Conservation (phyloP, 2,113 vertebrate genomes). For the Psammodynastes pulverulentus region DNA sequence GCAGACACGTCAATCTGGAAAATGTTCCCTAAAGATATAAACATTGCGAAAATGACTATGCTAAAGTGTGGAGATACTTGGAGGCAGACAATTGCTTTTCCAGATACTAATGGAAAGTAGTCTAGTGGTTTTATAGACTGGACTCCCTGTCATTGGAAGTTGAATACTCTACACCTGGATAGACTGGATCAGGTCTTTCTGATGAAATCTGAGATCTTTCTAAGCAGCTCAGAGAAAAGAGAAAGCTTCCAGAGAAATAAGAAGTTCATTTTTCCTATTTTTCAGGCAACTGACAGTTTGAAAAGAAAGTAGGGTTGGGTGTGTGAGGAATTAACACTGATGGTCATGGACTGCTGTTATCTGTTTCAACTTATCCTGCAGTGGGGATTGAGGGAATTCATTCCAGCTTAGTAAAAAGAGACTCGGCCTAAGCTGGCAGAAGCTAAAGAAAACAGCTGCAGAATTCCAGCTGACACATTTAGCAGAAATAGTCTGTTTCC, state of each 20-base stretch:
- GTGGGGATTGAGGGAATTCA: not conserved
- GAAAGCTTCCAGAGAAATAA: not conserved
- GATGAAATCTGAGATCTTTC: not conserved
- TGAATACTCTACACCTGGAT: not conserved
- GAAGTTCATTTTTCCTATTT: not conserved
- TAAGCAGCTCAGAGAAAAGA: not conserved
- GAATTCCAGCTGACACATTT: not conserved
- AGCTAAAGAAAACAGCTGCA: not conserved
- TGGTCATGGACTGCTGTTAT: not conserved
- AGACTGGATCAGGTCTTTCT: slow-evolving; percentile 7
- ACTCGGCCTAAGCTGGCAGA: not conserved
- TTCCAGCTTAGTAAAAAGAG: not conserved
- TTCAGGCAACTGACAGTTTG: not conserved
- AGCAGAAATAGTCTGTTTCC: not conserved
- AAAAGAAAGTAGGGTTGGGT: not conserved
- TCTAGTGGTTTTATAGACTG: not conserved
- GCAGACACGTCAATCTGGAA: not conserved
- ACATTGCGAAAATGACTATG: not conserved
- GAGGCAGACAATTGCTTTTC: not conserved
- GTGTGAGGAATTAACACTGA: not conserved
- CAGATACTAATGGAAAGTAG: not conserved
- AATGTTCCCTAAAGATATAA: not conserved
- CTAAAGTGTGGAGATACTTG: not conserved
- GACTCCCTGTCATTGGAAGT: not conserved
- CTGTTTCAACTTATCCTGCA: not conserved